These are phyloP conservation scores for Latheticus oryzae DNA, from an alignment of 2,888 invertebrate genomes.

Conservation along the genomic window DNA sequence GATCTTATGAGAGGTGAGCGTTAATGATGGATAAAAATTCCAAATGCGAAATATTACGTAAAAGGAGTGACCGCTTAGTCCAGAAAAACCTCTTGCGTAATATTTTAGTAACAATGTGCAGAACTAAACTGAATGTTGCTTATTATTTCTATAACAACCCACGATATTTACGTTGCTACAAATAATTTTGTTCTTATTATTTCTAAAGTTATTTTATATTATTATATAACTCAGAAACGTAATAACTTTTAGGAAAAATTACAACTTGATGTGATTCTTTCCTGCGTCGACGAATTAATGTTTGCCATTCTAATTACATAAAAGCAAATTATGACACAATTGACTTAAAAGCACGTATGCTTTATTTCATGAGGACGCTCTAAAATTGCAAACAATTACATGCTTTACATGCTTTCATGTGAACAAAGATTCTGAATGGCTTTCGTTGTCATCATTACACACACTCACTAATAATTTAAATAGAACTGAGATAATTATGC, in stretches of 20 bases:
- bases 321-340: slow-evolving; percentile 15
- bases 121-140: too few relatives aligned
- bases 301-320: slow-evolving; percentile 7
- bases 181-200: too few relatives aligned
- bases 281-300: background rate
- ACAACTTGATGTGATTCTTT: too few relatives aligned
- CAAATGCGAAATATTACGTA: slow-evolving; percentile 34
- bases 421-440: slow-evolving; percentile 1
- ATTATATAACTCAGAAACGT: too few relatives aligned
- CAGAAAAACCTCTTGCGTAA: slow-evolving; percentile 28
- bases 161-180: too few relatives aligned
- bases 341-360: slow-evolving; percentile 10
- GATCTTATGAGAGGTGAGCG: slow-evolving; percentile 37
- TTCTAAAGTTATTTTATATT: too few relatives aligned
- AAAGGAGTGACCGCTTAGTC: slow-evolving; percentile 33
- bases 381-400: slow-evolving; percentile 5
- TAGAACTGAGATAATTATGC: slow-evolving; percentile 6
- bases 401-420: background rate
- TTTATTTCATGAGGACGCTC: slow-evolving; percentile 13
- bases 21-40: slow-evolving; percentile 32
- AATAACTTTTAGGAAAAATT: too few relatives aligned
- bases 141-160: too few relatives aligned
- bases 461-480: slow-evolving; percentile 19
- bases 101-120: slow-evolving; percentile 1
- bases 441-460: slow-evolving; percentile 17